phyloP scores from a whole-genome alignment of 2,888 invertebrate genomes.

The Digitonthophagus gazella region DNA sequence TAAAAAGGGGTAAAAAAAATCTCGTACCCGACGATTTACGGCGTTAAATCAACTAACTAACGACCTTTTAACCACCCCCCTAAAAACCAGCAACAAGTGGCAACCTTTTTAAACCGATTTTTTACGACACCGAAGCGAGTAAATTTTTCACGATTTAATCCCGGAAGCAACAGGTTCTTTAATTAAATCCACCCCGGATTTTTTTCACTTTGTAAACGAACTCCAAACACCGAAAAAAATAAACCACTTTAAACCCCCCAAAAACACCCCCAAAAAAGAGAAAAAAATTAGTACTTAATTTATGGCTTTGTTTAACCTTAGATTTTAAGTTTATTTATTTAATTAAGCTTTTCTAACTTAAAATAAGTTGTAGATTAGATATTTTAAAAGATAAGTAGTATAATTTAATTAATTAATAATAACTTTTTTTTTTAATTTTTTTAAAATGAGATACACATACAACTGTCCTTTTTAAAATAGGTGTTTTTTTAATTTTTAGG shows the following conservation, averaged over 20 bases:
- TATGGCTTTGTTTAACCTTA: no score
- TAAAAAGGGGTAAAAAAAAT: not conserved
- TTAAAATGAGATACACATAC: conserved; percentile 44
- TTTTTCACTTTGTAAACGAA: not conserved
- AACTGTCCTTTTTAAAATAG: conserved; percentile 44
- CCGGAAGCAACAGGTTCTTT: no score
- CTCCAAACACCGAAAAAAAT: conserved; percentile 3
- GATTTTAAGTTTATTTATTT: conserved; percentile 6
- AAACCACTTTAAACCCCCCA: not conserved
- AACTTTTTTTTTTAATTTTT: not conserved
- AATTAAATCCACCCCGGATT: no score
- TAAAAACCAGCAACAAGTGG: not conserved
- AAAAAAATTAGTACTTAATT: no score
- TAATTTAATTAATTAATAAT: conserved; percentile 19
- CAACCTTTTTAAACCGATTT: not conserved
- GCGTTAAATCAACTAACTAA: not conserved
- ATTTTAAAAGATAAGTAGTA: conserved; percentile 11
- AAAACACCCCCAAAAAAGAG: no score
- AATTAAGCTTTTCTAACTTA: not conserved
- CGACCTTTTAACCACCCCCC: not conserved
- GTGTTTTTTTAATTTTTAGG: not conserved
- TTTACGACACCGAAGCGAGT: no score
- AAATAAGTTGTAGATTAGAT: conserved; percentile 12
- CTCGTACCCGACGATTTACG: not conserved
- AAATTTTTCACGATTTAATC: no score